Base-by-base conservation (phyloP, 2,888 invertebrate genomes). In the Atethmia centrago region DNA sequence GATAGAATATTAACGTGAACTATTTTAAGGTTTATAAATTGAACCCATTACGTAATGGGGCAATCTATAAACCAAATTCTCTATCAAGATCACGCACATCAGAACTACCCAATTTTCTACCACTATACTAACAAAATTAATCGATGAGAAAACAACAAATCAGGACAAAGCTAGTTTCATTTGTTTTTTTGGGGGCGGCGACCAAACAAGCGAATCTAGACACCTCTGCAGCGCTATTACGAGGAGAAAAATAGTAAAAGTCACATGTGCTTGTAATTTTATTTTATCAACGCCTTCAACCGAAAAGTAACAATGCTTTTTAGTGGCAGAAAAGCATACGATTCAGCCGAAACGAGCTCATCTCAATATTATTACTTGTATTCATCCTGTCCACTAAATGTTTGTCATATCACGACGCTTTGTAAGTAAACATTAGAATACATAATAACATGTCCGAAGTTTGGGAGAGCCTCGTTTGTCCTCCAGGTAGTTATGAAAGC, bases 401-500 rank as follows among this genome's bases (percentile, higher is more conserved):
- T 19, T 16, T 53, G n/a, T 40, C 51, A 28, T 40, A 71, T 40
- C 12, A 21, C 14, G 14, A 31, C 55, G 19, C 21, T 71, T 47
- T 40, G 14, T 31, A 79, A 73, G 61, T 31, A 80, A 69, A 61
- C 55, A 65, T 82, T 36, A 58, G 16, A 82, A 82, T 78, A 78
- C 82, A 62, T 72, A 56, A 78, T 63, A 66, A 55, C 53, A 69
- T 59, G 47, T 71, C 53, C 36, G 53, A 74, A 69, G 25, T 36
- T 62, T 25, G 49, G 14, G 67, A 49, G 14, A 21, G 36, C 21
- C 49, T 71, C 53, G 31, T 83, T 80, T 74, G 55, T 74, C 36
- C 55, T 51, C 58, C 19, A 56, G 61, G 67, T 65, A 47, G 59
- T 62, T 79, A 58, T 47, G 51, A 67, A 70, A 79, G 64, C 68